Conservation (phyloP, 1,140 invertebrate genomes). For the Latrodectus geometricus region DNA sequence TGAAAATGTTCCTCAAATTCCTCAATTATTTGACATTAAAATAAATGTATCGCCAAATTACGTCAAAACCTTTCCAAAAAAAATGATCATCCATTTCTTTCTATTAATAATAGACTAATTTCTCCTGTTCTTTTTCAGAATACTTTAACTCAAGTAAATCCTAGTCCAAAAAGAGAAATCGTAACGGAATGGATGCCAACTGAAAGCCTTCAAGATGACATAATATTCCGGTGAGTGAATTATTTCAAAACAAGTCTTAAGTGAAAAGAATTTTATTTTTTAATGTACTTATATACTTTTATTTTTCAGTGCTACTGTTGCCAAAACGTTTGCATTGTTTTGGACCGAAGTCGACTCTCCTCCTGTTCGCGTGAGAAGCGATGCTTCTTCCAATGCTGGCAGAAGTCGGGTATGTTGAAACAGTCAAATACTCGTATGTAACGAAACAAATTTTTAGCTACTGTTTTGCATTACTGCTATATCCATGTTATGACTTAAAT, state of each 20-base stretch:
- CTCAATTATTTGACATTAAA: too few species aligned
- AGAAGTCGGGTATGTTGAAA: neutral
- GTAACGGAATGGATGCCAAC: constrained; percentile 32
- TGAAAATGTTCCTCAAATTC: too few species aligned
- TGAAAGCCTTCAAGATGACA: neutral
- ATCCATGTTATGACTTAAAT: too few species aligned
- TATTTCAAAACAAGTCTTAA: neutral
- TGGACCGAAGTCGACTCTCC: constrained; percentile 46
- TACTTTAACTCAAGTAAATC: constrained; percentile 21
- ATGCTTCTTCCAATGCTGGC: neutral
- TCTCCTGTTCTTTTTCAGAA: neutral
- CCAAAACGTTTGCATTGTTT: constrained; percentile 48
- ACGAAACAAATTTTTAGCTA: too few species aligned
- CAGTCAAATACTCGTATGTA: too few species aligned
- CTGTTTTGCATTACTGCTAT: too few species aligned
- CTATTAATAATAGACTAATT: too few species aligned
- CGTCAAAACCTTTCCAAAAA: too few species aligned
- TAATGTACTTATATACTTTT: too few species aligned
- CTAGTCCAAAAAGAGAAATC: constrained; percentile 1
- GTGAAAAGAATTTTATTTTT: too few species aligned
- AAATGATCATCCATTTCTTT: too few species aligned
- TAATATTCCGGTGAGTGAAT: constrained; percentile 23
- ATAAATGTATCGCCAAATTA: too few species aligned
- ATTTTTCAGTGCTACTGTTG: constrained; percentile 44
- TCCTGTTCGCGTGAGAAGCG: neutral